phyloP scores from a whole-genome alignment of 2,888 invertebrate genomes.

The Oxyteleia sp. region DNA sequence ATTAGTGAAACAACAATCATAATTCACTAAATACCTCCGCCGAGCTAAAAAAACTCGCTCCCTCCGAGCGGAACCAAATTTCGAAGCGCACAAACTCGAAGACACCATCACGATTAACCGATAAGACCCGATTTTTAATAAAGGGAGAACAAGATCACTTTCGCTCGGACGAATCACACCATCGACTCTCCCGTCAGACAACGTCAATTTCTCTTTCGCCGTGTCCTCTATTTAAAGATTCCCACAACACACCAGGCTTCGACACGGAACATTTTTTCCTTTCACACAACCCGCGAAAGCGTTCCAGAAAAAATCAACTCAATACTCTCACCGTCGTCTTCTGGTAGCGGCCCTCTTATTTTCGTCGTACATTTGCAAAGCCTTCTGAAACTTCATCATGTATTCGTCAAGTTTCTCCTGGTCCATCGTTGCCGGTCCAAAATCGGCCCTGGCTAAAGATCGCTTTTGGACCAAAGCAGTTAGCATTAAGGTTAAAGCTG shows the following conservation, averaged over 20 bases:
- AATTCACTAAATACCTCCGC: conserved; percentile 41
- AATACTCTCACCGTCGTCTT: conserved; percentile 69
- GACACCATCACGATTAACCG: conserved; percentile 21
- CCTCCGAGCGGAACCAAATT: conserved; percentile 6
- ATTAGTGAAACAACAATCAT: conserved; percentile 23
- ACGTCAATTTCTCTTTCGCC: conserved; percentile 50
- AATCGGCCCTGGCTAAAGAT: conserved; percentile 80
- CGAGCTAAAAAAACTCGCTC: neutral
- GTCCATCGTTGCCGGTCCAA: conserved; percentile 68
- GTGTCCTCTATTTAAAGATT: conserved; percentile 32
- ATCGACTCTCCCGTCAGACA: conserved; percentile 11
- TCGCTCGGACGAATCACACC: conserved; percentile 30
- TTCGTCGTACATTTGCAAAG: conserved; percentile 78
- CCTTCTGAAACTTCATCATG: conserved; percentile 77
- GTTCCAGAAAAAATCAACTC: conserved; percentile 45
- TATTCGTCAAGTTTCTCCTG: conserved; percentile 80
- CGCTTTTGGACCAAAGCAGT: conserved; percentile 83
- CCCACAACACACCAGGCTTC: conserved; percentile 26
- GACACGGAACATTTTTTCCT: conserved; percentile 47
- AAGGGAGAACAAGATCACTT: conserved; percentile 37
- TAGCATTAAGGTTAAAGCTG: conserved; percentile 84
- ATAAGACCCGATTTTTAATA: conserved; percentile 7
- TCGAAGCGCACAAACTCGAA: conserved; percentile 4
- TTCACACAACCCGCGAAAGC: conserved; percentile 57
- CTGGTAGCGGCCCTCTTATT: conserved; percentile 51